A percentile compares a stretch with the other conserved stretches of the same genome.
Evolutionary conservation across 2,113 vertebrate species (phyloP).

Genomic region (Marmota monax): DNA sequence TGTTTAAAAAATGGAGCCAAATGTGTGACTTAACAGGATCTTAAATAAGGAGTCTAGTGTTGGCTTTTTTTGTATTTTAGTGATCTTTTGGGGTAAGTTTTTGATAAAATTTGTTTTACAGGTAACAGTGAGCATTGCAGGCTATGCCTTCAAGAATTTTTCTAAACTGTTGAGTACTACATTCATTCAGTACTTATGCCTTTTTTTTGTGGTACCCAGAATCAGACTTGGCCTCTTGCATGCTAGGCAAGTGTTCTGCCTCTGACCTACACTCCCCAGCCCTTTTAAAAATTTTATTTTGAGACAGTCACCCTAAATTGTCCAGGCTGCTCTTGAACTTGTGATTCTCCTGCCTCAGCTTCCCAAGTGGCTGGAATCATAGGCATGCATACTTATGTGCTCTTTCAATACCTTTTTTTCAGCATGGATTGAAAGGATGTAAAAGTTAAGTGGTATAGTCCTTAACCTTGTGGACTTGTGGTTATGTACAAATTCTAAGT

Average conservation of each 20-base stretch:
- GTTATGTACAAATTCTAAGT: constrained; percentile 44
- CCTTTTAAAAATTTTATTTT: not conserved
- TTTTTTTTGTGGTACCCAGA: not conserved
- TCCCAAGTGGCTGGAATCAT: not conserved
- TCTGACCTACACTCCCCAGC: not conserved
- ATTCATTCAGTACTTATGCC: not conserved
- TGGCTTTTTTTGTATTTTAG: constrained; percentile 23
- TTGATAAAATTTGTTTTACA: constrained; percentile 46
- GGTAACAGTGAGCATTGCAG: not conserved
- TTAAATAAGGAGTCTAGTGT: constrained; percentile 16
- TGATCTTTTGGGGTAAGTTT: constrained; percentile 16
- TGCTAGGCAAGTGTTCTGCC: not conserved
- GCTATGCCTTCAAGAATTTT: constrained; percentile 6
- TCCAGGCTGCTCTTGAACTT: not conserved
- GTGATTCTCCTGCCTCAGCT: not conserved
- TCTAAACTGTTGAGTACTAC: constrained; percentile 8
- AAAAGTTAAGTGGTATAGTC: not conserved
- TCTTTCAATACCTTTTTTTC: not conserved
- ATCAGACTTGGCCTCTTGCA: not conserved
- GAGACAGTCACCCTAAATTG: not conserved
- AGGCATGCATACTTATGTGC: too few species aligned
- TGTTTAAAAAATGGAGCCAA: constrained; percentile 35
- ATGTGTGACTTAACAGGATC: not conserved
- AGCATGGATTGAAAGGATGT: constrained; percentile 5
- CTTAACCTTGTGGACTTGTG: constrained; percentile 14